Base-by-base conservation (phyloP, 1,140 invertebrate species). In the Drosophila sturtevanti region DNA sequence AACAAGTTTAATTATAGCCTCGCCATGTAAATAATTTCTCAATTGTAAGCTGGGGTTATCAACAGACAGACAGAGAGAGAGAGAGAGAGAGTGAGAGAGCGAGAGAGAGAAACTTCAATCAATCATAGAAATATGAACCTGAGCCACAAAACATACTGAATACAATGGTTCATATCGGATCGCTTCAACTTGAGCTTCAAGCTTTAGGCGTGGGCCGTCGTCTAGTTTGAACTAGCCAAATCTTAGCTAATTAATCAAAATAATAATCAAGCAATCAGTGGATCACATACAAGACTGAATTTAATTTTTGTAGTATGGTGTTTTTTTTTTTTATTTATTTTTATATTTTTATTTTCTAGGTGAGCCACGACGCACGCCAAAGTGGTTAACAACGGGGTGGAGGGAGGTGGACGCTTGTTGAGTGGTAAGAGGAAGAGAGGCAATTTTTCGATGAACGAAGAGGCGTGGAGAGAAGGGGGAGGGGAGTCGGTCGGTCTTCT, bases 201-300 rank as follows among this genome's bases (percentile, higher is more conserved):
- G 75, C 75, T 82, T 67, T 61, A 76, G 85, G 85, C 84, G 84
- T 89, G 84, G 84, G 84, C 85, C 62, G 77, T 80, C 62, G 77
- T 80, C 77, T 80, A 84, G 85, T 84, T 87, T 89, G 84, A 89
- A 89, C 84, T 89, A 89, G 77, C 84, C 84, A 89, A 89, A 89
- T 89, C 84, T 89, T 80, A 79, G 84, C 84, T 89, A 89, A 89
- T 89, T 89, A 89, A 89, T 89, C 84, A 89, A 89, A 89, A 89
- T 89, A 89, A 89, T 89, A 89, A 89, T 89, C 84, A 89, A 89
- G 84, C 84, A 89, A 89, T 89, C 84, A 89, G 85, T 89, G 84
- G 79, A 89, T 89, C 79, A 89, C 72, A 68, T 72, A 76, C 51
- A 67, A 48, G 55, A 59, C 68, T 60, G 66, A 52, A 68, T 70